phyloP scores from a whole-genome alignment of 2,797 vertebrate genomes.

The Mormyrops attenuatus region DNA sequence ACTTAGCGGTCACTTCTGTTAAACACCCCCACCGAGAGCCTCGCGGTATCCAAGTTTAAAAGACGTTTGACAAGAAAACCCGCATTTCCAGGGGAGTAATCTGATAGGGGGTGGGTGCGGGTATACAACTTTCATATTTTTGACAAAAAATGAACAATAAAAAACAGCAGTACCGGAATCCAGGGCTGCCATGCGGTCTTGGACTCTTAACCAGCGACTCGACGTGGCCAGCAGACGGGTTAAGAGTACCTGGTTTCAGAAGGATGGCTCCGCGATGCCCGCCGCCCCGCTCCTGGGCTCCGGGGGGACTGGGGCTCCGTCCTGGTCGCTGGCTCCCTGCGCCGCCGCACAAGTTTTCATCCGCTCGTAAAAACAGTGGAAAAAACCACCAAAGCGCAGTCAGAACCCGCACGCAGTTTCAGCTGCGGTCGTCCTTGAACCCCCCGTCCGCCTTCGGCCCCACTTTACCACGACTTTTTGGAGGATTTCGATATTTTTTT shows the following conservation, averaged over 20 bases:
- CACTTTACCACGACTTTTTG: slow-evolving; percentile 51
- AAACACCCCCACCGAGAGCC: not conserved
- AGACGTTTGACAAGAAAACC: not conserved
- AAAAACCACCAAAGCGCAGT: slow-evolving; percentile 23
- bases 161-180: not conserved
- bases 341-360: slow-evolving; percentile 49
- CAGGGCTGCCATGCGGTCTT: not conserved
- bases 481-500: slow-evolving; percentile 29
- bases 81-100: not conserved
- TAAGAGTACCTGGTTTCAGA: slow-evolving; percentile 10
- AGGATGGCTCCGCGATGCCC: not conserved
- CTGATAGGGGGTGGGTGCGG: not conserved
- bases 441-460: slow-evolving; percentile 12
- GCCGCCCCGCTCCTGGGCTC: not conserved
- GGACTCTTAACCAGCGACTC: not conserved
- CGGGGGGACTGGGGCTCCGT: slow-evolving; percentile 19
- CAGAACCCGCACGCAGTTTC: not conserved
- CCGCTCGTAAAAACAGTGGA: slow-evolving; percentile 56
- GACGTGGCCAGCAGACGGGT: not conserved
- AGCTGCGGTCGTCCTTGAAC: not conserved
- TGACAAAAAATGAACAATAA: not conserved
- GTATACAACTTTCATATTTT: not conserved
- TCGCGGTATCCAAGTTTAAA: not conserved
- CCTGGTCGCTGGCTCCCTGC: slow-evolving; percentile 23
- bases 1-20: not conserved